Evolutionary conservation across 1,140 invertebrate genomes (phyloP).

Genomic region (Drosophila littoralis): DNA sequence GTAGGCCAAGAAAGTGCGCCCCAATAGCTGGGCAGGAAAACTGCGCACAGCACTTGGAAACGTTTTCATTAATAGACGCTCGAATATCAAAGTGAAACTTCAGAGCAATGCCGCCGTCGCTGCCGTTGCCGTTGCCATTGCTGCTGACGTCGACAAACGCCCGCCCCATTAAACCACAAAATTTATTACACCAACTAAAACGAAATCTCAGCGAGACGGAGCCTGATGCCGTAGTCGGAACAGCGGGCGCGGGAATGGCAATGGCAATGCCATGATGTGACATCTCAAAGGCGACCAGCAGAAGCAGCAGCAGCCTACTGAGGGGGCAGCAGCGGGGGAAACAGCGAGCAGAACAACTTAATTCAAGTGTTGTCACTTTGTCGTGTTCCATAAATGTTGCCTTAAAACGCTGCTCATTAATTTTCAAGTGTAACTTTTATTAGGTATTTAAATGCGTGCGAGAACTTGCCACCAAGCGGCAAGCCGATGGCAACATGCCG

Average conservation of each 20-base stretch:
- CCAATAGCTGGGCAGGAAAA: conserved; percentile 37
- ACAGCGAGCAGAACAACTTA: conserved; percentile 61
- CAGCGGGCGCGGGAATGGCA: conserved; percentile 34
- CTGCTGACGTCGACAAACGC: conserved; percentile 58
- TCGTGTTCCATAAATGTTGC: conserved; percentile 73
- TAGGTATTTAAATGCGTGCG: conserved; percentile 82
- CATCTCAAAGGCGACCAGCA: conserved; percentile 53
- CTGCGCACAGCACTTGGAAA: conserved; percentile 33
- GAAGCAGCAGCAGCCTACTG: conserved; percentile 15
- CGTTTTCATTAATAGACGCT: conserved; percentile 81
- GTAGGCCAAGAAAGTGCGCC: conserved; percentile 61
- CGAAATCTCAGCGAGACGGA: conserved; percentile 70
- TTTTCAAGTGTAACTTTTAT: conserved; percentile 83
- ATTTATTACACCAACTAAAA: conserved; percentile 82
- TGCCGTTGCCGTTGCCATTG: conserved; percentile 16
- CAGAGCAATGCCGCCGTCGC: conserved; percentile 65
- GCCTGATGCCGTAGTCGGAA: conserved; percentile 28
- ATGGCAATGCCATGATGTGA: conserved; percentile 52
- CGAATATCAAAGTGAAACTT: conserved; percentile 80
- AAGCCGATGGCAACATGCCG: conserved; percentile 77
- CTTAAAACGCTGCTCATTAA: conserved; percentile 79
- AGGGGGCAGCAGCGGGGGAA: conserved; percentile 4
- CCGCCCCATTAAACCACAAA: conserved; percentile 82
- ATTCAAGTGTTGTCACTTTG: conserved; percentile 83
- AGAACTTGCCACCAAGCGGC: conserved; percentile 69